Evolutionary conservation across 2,888 invertebrate species (phyloP).

Genomic region (Tinea semifulvella): DNA sequence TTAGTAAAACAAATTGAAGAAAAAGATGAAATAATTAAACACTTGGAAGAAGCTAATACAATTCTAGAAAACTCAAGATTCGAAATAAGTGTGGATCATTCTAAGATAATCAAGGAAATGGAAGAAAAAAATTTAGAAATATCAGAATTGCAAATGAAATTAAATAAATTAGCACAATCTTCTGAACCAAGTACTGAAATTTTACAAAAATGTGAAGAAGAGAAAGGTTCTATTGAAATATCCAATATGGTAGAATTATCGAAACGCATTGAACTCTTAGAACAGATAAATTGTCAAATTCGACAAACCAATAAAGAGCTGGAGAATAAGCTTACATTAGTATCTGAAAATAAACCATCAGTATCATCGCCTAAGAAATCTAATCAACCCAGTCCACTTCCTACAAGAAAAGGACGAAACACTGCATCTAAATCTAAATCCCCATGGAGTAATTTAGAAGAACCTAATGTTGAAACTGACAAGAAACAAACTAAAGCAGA

Average conservation of each 20-base stretch:
- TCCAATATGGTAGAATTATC: slow-evolving; percentile 48
- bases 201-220: slow-evolving; percentile 56
- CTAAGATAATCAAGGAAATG: slow-evolving; percentile 62
- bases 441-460: slow-evolving; percentile 52
- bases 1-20: slow-evolving; percentile 62
- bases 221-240: slow-evolving; percentile 66
- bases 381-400: slow-evolving; percentile 53
- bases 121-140: slow-evolving; percentile 57
- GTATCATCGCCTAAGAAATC: slow-evolving; percentile 41
- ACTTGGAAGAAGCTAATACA: slow-evolving; percentile 65
- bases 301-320: slow-evolving; percentile 62
- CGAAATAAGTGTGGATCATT: slow-evolving; percentile 60
- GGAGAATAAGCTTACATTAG: slow-evolving; percentile 52
- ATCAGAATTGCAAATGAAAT: slow-evolving; percentile 37
- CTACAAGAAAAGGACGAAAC: slow-evolving; percentile 48
- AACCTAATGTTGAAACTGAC: slow-evolving; percentile 45
- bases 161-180: slow-evolving; percentile 29
- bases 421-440: slow-evolving; percentile 51
- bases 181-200: slow-evolving; percentile 25
- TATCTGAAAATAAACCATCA: slow-evolving; percentile 34
- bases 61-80: slow-evolving; percentile 56
- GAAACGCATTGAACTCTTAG: slow-evolving; percentile 60
- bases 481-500: slow-evolving; percentile 45
- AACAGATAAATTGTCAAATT: slow-evolving; percentile 61
- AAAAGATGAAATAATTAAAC: slow-evolving; percentile 63